phyloP scores from a whole-genome alignment of 1,140 invertebrate genomes.

The Thaumatotibia leucotreta region DNA sequence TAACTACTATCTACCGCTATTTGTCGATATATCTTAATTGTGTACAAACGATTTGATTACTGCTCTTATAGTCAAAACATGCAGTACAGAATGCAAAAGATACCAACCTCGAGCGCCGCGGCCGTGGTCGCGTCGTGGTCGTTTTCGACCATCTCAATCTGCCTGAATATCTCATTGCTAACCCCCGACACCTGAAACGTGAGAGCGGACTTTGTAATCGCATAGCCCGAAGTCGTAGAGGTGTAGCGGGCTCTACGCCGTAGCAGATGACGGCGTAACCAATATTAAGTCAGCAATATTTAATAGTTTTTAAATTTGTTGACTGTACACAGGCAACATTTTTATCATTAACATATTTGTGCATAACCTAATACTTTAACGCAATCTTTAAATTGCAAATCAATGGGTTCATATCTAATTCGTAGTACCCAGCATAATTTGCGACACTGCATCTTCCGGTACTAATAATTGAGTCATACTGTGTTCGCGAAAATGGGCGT shows the following conservation, averaged over 20 bases:
- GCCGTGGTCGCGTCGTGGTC: conserved; percentile 95
- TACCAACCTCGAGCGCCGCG: conserved; percentile 86
- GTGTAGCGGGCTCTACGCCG: conserved; percentile 3
- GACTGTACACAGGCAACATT: too few species aligned
- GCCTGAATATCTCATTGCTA: conserved; percentile 96
- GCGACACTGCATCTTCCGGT: too few species aligned
- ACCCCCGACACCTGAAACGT: conserved; percentile 90
- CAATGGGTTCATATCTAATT: too few species aligned
- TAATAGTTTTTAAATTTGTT: background rate
- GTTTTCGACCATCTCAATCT: conserved; percentile 96
- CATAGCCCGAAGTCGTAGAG: background rate
- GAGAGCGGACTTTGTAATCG: conserved; percentile 3
- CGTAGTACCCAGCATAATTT: too few species aligned
- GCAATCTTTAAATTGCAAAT: too few species aligned
- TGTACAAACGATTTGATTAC: too few species aligned
- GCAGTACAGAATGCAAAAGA: conserved; percentile 12
- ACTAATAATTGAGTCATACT: too few species aligned
- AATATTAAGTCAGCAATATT: background rate
- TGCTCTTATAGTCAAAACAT: too few species aligned
- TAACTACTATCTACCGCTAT: background rate
- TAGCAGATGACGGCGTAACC: background rate
- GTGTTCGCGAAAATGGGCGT: too few species aligned
- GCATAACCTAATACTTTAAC: too few species aligned
- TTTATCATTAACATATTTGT: too few species aligned
- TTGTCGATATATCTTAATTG: too few species aligned